Evolutionary conservation across 2,113 vertebrate genomes (phyloP).

Genomic region (Polypterus senegalus): DNA sequence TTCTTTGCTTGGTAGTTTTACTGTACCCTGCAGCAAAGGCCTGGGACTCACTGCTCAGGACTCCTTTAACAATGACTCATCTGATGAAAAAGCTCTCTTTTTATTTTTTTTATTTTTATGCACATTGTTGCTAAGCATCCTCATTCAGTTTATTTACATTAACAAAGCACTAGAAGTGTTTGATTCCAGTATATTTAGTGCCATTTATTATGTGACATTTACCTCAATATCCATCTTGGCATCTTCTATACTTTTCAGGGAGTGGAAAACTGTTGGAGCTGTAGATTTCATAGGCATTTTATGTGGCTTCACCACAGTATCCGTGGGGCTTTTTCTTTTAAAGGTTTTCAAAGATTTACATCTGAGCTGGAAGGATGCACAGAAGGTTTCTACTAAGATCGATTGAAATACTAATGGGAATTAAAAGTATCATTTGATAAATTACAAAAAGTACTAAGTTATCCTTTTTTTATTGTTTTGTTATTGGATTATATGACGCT

Average conservation of each 20-base stretch:
- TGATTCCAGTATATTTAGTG: conserved; percentile 79
- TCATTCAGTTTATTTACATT: conserved; percentile 88
- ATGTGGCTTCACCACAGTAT: conserved; percentile 73
- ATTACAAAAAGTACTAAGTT: too few species aligned
- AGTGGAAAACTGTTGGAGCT: conserved; percentile 71
- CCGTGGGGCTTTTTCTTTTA: conserved; percentile 76
- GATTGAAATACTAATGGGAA: conserved; percentile 32
- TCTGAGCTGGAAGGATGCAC: conserved; percentile 61
- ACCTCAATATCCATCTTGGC: conserved; percentile 75
- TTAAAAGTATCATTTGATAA: too few species aligned
- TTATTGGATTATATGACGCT: too few species aligned
- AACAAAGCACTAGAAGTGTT: conserved; percentile 84
- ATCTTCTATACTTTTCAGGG: conserved; percentile 82
- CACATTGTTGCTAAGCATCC: conserved; percentile 71
- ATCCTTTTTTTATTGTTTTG: too few species aligned
- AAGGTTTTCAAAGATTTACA: conserved; percentile 77
- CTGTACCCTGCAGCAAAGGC: conserved; percentile 88
- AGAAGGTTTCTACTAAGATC: conserved; percentile 52
- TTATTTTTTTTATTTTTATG: conserved; percentile 72
- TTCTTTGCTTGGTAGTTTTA: conserved; percentile 87
- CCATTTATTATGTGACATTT: conserved; percentile 89
- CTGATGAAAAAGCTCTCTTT: conserved; percentile 51
- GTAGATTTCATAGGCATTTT: conserved; percentile 76
- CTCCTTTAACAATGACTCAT: conserved; percentile 54
- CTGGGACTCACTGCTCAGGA: conserved; percentile 79